Percentiles rank a stretch among this genome's conserved stretches.
Evolutionary conservation across 92 coral and sea anemone species (phyloP).

Genomic region (Phenganax subtilis): DNA sequence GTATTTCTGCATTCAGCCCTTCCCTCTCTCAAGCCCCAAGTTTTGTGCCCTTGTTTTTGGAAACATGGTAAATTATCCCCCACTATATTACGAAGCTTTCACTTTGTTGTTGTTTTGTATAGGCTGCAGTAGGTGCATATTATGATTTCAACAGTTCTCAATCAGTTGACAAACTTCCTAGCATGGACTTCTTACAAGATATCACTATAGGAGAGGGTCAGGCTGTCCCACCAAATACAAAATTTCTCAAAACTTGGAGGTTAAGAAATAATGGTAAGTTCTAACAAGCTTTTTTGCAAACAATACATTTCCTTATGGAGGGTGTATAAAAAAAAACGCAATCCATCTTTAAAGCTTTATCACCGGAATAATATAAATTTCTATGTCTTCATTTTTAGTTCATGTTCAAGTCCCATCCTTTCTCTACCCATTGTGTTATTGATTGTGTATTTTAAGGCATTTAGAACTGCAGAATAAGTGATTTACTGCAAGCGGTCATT

Average conservation of each 20-base stretch:
- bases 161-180: conserved; percentile 64
- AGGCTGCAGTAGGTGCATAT: conserved; percentile 98
- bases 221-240: conserved; percentile 83
- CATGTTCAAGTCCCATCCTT: too few relatives aligned
- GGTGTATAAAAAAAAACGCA: conserved; percentile 81
- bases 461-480: too few relatives aligned
- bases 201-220: conserved; percentile 97
- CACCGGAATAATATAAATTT: too few relatives aligned
- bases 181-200: conserved; percentile 81
- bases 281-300: conserved; percentile 44
- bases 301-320: conserved; percentile 65
- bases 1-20: too few relatives aligned
- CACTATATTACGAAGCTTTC: background rate
- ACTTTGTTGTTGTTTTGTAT: background rate
- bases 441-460: too few relatives aligned
- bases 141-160: conserved; percentile 86
- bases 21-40: too few relatives aligned
- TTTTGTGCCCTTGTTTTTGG: background rate
- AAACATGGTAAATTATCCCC: background rate
- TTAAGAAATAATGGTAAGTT: conserved; percentile 80
- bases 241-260: conserved; percentile 91
- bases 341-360: conserved; percentile 65
- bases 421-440: too few relatives aligned
- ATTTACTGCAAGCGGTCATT: too few relatives aligned
- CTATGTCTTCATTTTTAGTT: too few relatives aligned